Base-by-base conservation (phyloP, 2,113 vertebrate genomes). In the Peucedramus taeniatus region DNA sequence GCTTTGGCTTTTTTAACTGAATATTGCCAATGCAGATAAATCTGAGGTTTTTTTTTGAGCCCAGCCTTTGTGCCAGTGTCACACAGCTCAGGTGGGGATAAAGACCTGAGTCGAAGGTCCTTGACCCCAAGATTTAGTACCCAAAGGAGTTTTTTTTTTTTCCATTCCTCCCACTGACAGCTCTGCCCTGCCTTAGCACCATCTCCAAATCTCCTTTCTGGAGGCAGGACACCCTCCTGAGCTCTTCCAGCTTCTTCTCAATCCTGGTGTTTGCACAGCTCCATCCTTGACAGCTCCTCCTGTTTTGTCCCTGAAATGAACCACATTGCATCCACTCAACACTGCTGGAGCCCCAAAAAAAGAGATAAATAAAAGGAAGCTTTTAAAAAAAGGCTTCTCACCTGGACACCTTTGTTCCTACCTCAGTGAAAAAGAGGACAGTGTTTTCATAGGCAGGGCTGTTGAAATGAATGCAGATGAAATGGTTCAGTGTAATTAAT, bases 401-500 rank as follows among this genome's bases (percentile, higher is more conserved):
- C 84, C 54, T 2, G 5, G 57, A 44, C 74, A 63, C 56, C 74
- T 94, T 89, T 89, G 42, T 89, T 90, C 68, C 56, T 45, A 39
- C 49, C 72, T 84, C 8, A 8, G 59, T 74, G 77, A 70, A 23
- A 86, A 77, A 57, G 65, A 54, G 56, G 51, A 59, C 5, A 23
- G 47, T 65, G 47, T 91, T 93, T 90, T 61, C 90, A 10, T 57
- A 70, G 68, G 30, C 9, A 2, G 60, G 40, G 47, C 66, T 90
- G 75, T 15, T 37, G 83, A 89, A 90, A 74, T 87, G 64, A 74
- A 87, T 78, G 60, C 31, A 54, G 77, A 72, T 82, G 72, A 87
- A 95, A 87, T 28, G 56, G 35, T 77, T 81, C 69, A 6, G 16
- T 84, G 90, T 93, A 87, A 82, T 94, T 81, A 94, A 94, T 91